A percentile compares a stretch with the other conserved stretches of the same genome.
phyloP scores from a whole-genome alignment of 2,888 invertebrate genomes.

The Leptopilina drosophilae region DNA sequence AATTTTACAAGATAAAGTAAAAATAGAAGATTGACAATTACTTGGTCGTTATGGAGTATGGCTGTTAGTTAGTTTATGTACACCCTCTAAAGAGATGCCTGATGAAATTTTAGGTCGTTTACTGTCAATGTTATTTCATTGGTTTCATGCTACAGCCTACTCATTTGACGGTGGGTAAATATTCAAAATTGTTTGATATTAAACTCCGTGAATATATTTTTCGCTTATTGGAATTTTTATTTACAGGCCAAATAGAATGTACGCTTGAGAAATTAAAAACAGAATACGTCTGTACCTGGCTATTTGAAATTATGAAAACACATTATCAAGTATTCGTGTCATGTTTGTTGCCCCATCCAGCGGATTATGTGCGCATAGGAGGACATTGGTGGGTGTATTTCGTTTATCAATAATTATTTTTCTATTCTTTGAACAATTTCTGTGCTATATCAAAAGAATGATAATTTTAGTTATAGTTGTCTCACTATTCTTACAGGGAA shows the following conservation, averaged over 20 bases:
- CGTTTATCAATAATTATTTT: too few relatives aligned
- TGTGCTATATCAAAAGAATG: too few relatives aligned
- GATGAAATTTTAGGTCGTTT: constrained; percentile 91
- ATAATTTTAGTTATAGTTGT: too few relatives aligned
- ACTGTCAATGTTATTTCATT: constrained; percentile 97
- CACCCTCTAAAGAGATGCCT: constrained; percentile 87
- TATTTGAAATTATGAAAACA: constrained; percentile 88
- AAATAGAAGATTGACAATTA: constrained; percentile 90
- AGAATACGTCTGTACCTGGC: constrained; percentile 95
- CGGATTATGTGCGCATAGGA: constrained; percentile 96
- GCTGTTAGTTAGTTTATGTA: constrained; percentile 95
- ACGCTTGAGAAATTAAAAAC: constrained; percentile 94
- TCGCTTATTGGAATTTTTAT: constrained; percentile 26
- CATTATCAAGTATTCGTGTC: constrained; percentile 95
- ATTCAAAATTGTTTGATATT: too few relatives aligned
- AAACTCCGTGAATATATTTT: too few relatives aligned
- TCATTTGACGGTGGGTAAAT: constrained; percentile 90
- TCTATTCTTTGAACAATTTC: too few relatives aligned
- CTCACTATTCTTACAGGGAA: constrained; percentile 80
- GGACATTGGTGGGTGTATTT: constrained; percentile 88
- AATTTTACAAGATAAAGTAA: constrained; percentile 69
- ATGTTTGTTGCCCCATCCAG: constrained; percentile 96
- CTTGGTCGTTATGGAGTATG: constrained; percentile 97
- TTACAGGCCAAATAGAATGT: constrained; percentile 86
- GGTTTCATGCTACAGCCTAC: constrained; percentile 99